Conservation (phyloP, 2,888 invertebrate species). For the Cotesia congregata region DNA sequence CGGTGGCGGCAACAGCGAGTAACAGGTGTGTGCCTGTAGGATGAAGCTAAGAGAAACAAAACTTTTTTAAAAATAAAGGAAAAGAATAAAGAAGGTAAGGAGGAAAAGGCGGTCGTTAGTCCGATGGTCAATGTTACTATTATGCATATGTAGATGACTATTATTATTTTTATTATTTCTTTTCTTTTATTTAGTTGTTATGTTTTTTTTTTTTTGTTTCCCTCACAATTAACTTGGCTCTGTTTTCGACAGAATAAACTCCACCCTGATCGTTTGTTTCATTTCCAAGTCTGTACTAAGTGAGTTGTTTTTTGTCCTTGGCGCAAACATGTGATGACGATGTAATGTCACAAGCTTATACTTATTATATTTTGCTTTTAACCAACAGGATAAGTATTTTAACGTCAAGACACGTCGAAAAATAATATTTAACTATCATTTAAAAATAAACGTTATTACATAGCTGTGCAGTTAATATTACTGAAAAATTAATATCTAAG, state of each 20-base stretch:
- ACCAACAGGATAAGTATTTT: background rate
- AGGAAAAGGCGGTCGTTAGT: conserved; percentile 66
- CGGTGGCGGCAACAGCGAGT: conserved; percentile 46
- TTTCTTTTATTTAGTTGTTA: conserved; percentile 21
- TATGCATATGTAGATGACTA: conserved; percentile 26
- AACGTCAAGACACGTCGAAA: background rate
- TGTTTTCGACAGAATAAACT: conserved; percentile 3
- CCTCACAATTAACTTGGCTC: conserved; percentile 5
- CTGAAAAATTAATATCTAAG: too few relatives aligned
- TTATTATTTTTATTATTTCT: conserved; percentile 26
- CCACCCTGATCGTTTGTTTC: conserved; percentile 2
- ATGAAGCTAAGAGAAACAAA: conserved; percentile 35
- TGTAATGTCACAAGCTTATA: background rate
- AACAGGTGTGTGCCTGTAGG: conserved; percentile 60
- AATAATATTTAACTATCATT: background rate
- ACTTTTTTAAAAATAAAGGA: background rate
- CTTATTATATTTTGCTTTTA: background rate
- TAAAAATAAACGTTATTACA: background rate
- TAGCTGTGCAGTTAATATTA: too few relatives aligned
- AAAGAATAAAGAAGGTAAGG: conserved; percentile 45
- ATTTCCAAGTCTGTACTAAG: background rate
- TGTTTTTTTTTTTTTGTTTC: conserved; percentile 22
- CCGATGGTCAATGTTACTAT: conserved; percentile 43
- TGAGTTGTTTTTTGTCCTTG: conserved; percentile 1
- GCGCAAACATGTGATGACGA: background rate